A percentile compares a stretch with the other conserved stretches of the same genome.
These are phyloP conservation scores for Andrena fulva DNA, from an alignment of 2,888 invertebrate genomes.

Conservation along the genomic window DNA sequence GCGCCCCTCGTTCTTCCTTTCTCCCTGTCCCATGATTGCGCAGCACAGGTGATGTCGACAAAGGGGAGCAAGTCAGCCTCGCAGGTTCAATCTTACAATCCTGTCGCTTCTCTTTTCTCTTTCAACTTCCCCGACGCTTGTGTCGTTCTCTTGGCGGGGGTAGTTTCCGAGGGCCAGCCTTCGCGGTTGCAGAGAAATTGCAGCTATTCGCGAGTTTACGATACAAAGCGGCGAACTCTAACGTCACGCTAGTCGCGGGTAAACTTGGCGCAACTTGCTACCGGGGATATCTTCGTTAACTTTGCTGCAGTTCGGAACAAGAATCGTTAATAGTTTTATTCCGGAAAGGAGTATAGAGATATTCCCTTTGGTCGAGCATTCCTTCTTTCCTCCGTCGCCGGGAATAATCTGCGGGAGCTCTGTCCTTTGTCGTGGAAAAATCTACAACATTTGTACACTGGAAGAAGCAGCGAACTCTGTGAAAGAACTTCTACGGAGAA, in stretches of 20 bases:
- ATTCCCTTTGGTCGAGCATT: no score
- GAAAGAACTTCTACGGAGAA: no score
- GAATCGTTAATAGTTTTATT: constrained; percentile 3
- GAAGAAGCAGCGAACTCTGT: no score
- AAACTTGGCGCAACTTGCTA: constrained; percentile 1
- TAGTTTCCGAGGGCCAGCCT: background rate
- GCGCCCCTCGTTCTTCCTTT: background rate
- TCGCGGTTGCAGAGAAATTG: constrained; percentile 11
- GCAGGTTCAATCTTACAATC: background rate
- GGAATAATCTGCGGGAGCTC: no score
- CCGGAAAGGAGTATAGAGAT: background rate
- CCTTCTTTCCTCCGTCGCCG: no score
- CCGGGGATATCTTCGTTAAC: background rate
- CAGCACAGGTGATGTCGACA: background rate
- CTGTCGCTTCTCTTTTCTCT: background rate
- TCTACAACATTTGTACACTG: no score
- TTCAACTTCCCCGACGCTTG: background rate
- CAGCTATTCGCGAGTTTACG: constrained; percentile 1
- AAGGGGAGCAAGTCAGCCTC: background rate
- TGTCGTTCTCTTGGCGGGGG: background rate
- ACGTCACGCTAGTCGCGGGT: background rate
- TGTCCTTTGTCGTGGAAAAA: no score
- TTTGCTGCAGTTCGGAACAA: background rate
- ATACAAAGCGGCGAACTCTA: constrained; percentile 11
- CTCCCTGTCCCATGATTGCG: background rate